phyloP scores from a whole-genome alignment of 2,113 vertebrate species.

The Ginglymostoma cirratum region DNA sequence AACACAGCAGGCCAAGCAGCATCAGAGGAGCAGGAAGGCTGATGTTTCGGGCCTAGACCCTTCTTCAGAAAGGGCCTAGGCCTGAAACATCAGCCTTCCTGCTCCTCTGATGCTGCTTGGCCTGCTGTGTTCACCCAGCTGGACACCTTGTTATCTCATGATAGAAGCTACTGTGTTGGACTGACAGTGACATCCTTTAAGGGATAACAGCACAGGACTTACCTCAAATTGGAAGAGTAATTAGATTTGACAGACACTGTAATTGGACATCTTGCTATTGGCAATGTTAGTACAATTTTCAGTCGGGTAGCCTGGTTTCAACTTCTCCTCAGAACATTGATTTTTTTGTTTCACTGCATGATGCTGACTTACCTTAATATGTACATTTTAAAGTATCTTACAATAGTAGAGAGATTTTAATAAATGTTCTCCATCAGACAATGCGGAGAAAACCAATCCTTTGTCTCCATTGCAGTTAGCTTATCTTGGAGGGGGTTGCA shows the following conservation, averaged over 20 bases:
- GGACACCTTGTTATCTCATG: not conserved
- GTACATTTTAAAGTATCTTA: not conserved
- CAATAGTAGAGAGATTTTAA: not conserved
- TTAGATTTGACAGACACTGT: too few relatives aligned
- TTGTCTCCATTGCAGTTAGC: not conserved
- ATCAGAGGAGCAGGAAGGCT: too few relatives aligned
- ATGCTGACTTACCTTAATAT: not conserved
- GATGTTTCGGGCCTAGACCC: too few relatives aligned
- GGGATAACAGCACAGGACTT: not conserved
- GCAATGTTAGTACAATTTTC: not conserved
- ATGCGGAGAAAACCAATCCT: not conserved
- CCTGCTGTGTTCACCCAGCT: too few relatives aligned
- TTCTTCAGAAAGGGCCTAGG: too few relatives aligned
- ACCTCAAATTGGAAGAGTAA: not conserved
- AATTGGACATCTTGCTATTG: not conserved
- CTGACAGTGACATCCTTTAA: not conserved
- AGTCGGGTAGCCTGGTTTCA: not conserved
- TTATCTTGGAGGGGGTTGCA: not conserved
- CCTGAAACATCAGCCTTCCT: too few relatives aligned
- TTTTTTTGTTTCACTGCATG: not conserved
- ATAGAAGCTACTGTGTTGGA: not conserved
- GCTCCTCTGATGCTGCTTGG: too few relatives aligned
- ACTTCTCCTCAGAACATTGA: not conserved
- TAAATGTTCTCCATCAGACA: not conserved
- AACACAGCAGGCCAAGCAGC: too few relatives aligned